Conservation (phyloP, 2,797 vertebrate species). For the Anguilla obscura region DNA sequence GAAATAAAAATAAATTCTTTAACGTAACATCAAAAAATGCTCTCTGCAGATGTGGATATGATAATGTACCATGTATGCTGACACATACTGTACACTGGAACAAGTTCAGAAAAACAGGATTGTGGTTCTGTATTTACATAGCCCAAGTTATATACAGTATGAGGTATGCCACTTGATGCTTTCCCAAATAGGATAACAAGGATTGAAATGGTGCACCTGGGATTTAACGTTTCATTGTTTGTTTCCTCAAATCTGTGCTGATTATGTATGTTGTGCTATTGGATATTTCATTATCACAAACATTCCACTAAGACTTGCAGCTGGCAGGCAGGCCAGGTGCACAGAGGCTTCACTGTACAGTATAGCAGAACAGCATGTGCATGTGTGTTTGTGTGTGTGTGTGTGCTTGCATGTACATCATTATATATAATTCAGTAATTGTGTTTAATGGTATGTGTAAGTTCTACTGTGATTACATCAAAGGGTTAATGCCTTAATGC, state of each 20-base stretch:
- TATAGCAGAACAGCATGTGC: background rate
- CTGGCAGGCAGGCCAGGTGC: background rate
- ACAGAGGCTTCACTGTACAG: background rate
- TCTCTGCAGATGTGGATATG: background rate
- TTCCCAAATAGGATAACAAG: background rate
- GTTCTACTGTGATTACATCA: background rate
- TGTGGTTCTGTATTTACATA: background rate
- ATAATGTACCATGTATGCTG: background rate
- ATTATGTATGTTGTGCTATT: background rate
- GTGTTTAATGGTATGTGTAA: background rate
- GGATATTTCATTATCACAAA: background rate
- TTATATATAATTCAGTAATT: background rate
- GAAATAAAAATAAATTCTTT: background rate
- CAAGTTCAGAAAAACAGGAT: background rate
- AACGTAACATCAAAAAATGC: background rate
- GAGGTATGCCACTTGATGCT: background rate
- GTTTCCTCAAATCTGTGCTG: background rate
- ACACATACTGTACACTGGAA: background rate
- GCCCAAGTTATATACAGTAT: background rate
- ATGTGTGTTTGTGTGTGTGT: background rate
- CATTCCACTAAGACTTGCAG: background rate
- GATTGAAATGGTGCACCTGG: background rate
- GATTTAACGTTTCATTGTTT: background rate
- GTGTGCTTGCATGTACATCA: background rate
- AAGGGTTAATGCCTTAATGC: background rate